These are phyloP conservation scores for Herminia tarsipennalis DNA, from an alignment of 2,888 invertebrate genomes.

Conservation along the genomic window DNA sequence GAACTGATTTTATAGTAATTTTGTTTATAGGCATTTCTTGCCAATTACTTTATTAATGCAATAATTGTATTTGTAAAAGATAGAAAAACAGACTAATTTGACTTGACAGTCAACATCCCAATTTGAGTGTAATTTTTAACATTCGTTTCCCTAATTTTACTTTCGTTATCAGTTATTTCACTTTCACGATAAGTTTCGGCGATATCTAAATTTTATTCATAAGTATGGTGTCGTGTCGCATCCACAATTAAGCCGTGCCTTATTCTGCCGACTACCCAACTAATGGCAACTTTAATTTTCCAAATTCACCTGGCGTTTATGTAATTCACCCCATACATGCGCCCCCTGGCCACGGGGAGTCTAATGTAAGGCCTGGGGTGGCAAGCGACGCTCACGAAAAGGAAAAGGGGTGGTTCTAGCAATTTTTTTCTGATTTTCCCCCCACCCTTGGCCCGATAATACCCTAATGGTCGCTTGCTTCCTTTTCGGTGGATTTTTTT, in stretches of 20 bases:
- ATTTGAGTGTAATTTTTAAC: no score
- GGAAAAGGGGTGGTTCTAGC: constrained; percentile 80
- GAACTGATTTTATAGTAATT: no score
- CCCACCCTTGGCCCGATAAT: constrained; percentile 80
- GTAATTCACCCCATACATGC: constrained; percentile 76
- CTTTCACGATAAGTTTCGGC: neutral
- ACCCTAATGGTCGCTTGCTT: constrained; percentile 85
- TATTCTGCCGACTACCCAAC: constrained; percentile 33
- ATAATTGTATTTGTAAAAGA: no score
- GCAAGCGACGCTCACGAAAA: constrained; percentile 79
- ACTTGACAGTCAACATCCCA: no score
- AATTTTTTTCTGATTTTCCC: constrained; percentile 83
- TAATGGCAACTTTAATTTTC: constrained; percentile 76
- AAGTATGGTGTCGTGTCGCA: constrained; percentile 37
- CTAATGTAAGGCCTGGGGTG: constrained; percentile 74
- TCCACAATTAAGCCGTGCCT: constrained; percentile 43
- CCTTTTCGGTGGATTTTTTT: constrained; percentile 80
- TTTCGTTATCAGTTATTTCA: neutral
- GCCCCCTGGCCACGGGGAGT: constrained; percentile 66
- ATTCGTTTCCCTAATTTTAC: no score
- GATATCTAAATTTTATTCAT: constrained; percentile 32
- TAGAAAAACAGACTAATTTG: no score
- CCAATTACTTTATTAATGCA: no score
- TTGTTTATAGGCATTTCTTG: no score
- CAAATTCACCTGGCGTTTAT: constrained; percentile 83